These are phyloP conservation scores for Drymonia ruficornis DNA, from an alignment of 2,888 invertebrate genomes.

Conservation along the genomic window DNA sequence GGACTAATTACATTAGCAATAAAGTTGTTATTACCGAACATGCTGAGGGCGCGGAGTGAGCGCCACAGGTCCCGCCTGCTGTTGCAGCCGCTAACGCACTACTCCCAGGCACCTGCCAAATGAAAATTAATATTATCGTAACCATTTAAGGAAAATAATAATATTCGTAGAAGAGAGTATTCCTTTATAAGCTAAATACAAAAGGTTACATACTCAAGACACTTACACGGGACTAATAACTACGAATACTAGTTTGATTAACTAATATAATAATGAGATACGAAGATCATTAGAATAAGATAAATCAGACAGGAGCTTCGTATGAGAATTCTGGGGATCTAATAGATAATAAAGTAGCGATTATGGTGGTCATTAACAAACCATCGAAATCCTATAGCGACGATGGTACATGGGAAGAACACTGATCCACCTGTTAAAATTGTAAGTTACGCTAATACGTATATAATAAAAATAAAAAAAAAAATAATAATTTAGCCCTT, in stretches of 20 bases:
- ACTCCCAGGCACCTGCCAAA: constrained; percentile 74
- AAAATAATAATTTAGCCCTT: neutral
- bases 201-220: neutral
- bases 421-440: constrained; percentile 72
- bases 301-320: neutral
- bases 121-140: neutral
- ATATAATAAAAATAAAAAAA: neutral
- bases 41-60: constrained; percentile 77
- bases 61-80: constrained; percentile 75
- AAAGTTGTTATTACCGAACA: constrained; percentile 74
- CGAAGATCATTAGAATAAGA: neutral
- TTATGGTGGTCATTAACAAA: constrained; percentile 54
- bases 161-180: neutral
- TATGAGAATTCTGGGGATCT: neutral
- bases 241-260: neutral
- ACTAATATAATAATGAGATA: neutral
- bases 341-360: neutral
- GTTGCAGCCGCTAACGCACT: constrained; percentile 77
- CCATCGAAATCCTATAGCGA: constrained; percentile 66
- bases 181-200: neutral
- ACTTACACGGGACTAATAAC: neutral
- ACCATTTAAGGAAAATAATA: neutral
- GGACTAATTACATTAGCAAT: neutral
- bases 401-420: constrained; percentile 62
- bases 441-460: constrained; percentile 21